A percentile compares a stretch with the other conserved stretches of the same genome.
Conservation (phyloP, 1,140 invertebrate species). For the Heterodera schachtii region DNA sequence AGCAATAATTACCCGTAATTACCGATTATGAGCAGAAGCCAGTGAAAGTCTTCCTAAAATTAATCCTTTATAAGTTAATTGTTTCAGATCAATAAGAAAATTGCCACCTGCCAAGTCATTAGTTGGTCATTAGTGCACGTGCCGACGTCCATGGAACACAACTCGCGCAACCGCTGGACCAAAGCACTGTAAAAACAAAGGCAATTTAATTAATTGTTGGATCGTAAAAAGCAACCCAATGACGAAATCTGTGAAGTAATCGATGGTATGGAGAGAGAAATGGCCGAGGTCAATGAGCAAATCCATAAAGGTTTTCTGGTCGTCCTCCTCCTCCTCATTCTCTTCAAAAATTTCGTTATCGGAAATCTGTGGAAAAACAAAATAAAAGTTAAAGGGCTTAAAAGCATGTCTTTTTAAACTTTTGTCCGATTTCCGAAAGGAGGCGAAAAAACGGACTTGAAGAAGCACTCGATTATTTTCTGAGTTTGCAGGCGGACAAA, state of each 20-base stretch:
- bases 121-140: constrained; percentile 11
- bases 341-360: constrained; percentile 29
- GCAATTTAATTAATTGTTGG: background rate
- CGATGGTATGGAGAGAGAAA: constrained; percentile 27
- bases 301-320: constrained; percentile 24
- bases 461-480: constrained; percentile 26
- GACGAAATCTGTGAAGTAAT: constrained; percentile 19
- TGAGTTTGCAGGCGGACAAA: constrained; percentile 19
- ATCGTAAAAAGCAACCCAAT: background rate
- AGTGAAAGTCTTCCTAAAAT: constrained; percentile 28
- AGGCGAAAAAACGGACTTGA: constrained; percentile 23
- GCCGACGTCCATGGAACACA: background rate
- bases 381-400: background rate
- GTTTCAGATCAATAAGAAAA: background rate
- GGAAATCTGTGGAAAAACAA: constrained; percentile 10
- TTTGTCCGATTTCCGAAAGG: constrained; percentile 34
- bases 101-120: constrained; percentile 10
- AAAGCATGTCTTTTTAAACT: background rate
- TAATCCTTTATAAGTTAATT: background rate
- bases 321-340: constrained; percentile 35
- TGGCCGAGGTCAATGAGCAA: constrained; percentile 24
- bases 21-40: constrained; percentile 31
- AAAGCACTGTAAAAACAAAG: constrained; percentile 13
- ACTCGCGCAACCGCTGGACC: constrained; percentile 16
- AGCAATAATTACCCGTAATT: background rate